A percentile compares a stretch with the other conserved stretches of the same genome.
These are phyloP conservation scores for Gymnogyps californianus DNA, from an alignment of 2,113 vertebrate genomes.

Conservation along the genomic window DNA sequence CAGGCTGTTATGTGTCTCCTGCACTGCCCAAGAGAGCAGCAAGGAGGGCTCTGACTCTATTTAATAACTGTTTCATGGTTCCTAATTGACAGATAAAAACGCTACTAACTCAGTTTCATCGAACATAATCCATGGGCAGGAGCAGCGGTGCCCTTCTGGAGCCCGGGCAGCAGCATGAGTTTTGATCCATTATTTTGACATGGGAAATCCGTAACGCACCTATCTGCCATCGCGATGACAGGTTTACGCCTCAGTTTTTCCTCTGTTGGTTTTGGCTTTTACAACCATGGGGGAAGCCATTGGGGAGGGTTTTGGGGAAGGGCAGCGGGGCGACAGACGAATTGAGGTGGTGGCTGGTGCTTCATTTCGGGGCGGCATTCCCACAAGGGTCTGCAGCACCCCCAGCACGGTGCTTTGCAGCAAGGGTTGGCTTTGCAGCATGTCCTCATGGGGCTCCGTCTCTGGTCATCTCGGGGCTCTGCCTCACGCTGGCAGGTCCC, in stretches of 20 bases:
- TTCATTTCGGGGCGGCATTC: rapidly evolving
- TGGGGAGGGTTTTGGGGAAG: neutral
- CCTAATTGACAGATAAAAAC: conserved; percentile 71
- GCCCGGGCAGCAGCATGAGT: neutral
- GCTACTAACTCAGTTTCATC: conserved; percentile 58
- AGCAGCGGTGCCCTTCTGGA: neutral
- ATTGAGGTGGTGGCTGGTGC: neutral
- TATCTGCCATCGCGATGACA: rapidly evolving
- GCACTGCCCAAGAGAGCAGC: conserved; percentile 37
- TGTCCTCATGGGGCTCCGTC: rapidly evolving
- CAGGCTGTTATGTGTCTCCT: conserved; percentile 52
- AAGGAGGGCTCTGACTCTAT: conserved; percentile 53
- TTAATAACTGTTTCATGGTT: conserved; percentile 65
- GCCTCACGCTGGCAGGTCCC: neutral
- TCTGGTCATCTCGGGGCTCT: neutral
- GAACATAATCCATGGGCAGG: conserved; percentile 50
- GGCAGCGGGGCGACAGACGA: neutral
- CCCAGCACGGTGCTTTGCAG: rapidly evolving
- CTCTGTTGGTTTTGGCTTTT: neutral
- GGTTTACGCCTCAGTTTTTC: neutral
- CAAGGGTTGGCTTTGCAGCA: neutral
- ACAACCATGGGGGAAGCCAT: neutral
- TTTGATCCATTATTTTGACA: conserved; percentile 26
- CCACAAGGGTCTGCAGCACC: neutral
- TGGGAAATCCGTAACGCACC: neutral